Percentiles rank a stretch among this genome's conserved stretches.
phyloP scores from a whole-genome alignment of 37 sponge, comb jelly and placozoan genomes.

The Amphimedon queenslandica region DNA sequence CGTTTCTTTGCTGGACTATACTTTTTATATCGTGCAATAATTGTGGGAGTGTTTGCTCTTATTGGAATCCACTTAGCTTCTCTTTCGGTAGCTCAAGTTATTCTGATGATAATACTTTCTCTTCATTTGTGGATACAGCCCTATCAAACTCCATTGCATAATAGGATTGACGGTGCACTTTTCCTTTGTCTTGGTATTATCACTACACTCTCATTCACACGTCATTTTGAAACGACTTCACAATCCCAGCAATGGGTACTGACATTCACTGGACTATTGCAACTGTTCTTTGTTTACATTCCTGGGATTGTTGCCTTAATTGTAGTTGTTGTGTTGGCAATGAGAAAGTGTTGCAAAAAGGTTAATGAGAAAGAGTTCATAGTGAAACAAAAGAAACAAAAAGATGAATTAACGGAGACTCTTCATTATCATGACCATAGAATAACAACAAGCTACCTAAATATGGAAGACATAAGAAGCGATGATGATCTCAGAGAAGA shows the following conservation, averaged over 20 bases:
- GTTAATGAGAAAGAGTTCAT: too few relatives aligned
- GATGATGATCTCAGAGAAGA: too few relatives aligned
- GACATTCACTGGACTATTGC: not conserved
- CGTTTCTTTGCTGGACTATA: not conserved
- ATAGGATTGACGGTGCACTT: slow-evolving; percentile 7
- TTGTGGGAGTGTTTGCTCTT: not conserved
- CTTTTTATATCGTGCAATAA: not conserved
- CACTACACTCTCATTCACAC: not conserved
- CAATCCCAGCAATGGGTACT: not conserved
- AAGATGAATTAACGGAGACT: too few relatives aligned
- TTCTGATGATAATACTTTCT: slow-evolving; percentile 16
- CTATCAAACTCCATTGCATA: slow-evolving; percentile 12
- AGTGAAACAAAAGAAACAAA: too few relatives aligned
- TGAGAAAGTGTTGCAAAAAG: too few relatives aligned
- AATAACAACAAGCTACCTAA: too few relatives aligned
- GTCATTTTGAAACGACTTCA: not conserved
- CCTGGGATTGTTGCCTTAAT: too few relatives aligned
- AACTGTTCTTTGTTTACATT: not conserved
- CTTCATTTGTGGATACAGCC: slow-evolving; percentile 19
- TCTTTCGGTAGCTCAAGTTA: not conserved
- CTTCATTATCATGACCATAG: too few relatives aligned
- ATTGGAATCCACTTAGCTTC: not conserved
- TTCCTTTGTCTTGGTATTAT: not conserved
- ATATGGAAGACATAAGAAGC: too few relatives aligned
- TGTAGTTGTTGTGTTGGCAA: too few relatives aligned